Evolutionary conservation across 2,797 vertebrate species (phyloP).

Genomic region (Thunnus albacares): DNA sequence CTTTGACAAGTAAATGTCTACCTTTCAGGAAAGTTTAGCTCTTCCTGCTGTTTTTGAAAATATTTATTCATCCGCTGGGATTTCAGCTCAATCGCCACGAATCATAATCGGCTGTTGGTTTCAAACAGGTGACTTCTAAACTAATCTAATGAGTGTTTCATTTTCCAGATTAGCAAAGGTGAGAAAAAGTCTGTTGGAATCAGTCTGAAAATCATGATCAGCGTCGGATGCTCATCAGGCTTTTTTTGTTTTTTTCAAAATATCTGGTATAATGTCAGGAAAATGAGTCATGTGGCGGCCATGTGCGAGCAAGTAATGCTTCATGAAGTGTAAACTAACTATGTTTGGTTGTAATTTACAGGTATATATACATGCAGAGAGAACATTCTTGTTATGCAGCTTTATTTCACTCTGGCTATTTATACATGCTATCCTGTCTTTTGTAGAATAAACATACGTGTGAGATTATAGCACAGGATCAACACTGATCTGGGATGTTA

Average conservation of each 20-base stretch:
- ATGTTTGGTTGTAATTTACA: slow-evolving; percentile 6
- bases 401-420: background rate
- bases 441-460: background rate
- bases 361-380: background rate
- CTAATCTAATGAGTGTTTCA: background rate
- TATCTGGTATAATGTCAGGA: background rate
- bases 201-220: background rate
- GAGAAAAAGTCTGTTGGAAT: background rate
- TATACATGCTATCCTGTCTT: too few relatives aligned
- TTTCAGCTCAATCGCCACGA: background rate
- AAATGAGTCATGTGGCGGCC: background rate
- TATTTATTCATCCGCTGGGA: background rate
- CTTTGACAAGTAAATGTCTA: background rate
- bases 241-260: too few relatives aligned
- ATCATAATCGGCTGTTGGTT: background rate
- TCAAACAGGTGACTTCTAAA: too few relatives aligned
- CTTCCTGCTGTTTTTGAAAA: background rate
- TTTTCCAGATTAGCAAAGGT: background rate
- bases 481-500: background rate
- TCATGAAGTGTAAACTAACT: slow-evolving; percentile 2
- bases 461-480: background rate
- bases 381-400: background rate
- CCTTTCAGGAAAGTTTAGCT: too few relatives aligned
- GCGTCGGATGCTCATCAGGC: background rate
- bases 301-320: background rate